phyloP scores from a whole-genome alignment of 2,888 invertebrate species.

The Agriopis leucophaearia region DNA sequence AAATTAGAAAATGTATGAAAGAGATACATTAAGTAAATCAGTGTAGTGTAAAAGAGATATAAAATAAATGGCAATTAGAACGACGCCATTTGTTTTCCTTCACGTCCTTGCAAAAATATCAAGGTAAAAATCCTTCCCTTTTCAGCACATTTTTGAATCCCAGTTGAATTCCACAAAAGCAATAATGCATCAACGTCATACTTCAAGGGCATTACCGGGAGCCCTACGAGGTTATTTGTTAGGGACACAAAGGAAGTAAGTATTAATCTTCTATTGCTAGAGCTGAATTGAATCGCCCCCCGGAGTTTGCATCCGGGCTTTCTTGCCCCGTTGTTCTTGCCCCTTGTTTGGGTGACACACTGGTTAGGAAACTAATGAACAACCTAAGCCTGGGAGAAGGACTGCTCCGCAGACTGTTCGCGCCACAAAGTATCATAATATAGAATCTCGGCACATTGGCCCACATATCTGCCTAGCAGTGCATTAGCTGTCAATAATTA shows the following conservation, averaged over 20 bases:
- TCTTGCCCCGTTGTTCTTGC: constrained; percentile 63
- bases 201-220: constrained; percentile 56
- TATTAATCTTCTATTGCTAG: constrained; percentile 80
- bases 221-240: constrained; percentile 64
- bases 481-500: too few species aligned
- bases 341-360: constrained; percentile 48
- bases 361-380: constrained; percentile 31
- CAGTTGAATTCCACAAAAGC: constrained; percentile 41
- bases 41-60: too few species aligned
- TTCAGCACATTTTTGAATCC: constrained; percentile 6
- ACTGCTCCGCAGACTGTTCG: too few species aligned
- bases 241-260: constrained; percentile 74
- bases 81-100: too few species aligned
- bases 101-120: too few species aligned
- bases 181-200: constrained; percentile 72
- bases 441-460: too few species aligned
- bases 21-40: too few species aligned
- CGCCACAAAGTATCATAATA: too few species aligned
- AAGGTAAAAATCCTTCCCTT: neutral
- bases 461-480: too few species aligned
- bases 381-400: neutral
- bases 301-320: constrained; percentile 78
- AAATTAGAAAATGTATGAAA: too few species aligned
- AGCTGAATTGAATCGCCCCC: constrained; percentile 62
- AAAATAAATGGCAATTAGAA: too few species aligned